Evolutionary conservation across 2,113 vertebrate genomes (phyloP).

Genomic region (Chamaea fasciata): DNA sequence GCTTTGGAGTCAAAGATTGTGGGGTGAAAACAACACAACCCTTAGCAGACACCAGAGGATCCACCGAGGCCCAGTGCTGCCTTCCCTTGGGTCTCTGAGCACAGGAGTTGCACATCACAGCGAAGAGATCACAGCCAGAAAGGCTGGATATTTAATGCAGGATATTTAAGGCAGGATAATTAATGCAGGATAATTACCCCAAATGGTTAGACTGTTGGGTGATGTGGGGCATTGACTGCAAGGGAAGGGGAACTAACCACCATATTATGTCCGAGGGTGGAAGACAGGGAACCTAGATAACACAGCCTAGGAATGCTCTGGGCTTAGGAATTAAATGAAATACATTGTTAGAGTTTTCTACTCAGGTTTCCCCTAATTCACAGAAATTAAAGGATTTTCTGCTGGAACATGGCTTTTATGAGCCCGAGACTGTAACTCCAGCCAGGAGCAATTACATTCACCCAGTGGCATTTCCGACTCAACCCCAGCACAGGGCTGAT

Average conservation of each 20-base stretch:
- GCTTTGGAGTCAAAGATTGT: neutral
- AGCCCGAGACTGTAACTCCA: neutral
- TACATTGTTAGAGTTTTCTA: neutral
- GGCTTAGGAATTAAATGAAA: slow-evolving; percentile 4
- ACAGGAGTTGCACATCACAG: neutral
- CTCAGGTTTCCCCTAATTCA: slow-evolving; percentile 47
- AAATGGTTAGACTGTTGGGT: neutral
- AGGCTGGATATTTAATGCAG: neutral
- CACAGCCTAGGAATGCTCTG: neutral
- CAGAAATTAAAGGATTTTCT: slow-evolving; percentile 16
- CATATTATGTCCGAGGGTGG: fast-evolving
- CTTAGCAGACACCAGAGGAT: neutral
- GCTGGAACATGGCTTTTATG: neutral
- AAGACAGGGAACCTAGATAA: neutral
- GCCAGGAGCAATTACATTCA: neutral
- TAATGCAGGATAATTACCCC: neutral
- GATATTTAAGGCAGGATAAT: neutral
- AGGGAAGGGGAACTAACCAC: neutral
- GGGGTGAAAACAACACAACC: neutral
- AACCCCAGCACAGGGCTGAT: neutral
- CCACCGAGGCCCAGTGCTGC: neutral
- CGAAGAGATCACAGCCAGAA: neutral
- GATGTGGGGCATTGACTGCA: fast-evolving
- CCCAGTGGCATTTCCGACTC: neutral
- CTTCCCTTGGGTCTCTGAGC: neutral